A percentile compares a stretch with the other conserved stretches of the same genome.
Conservation (phyloP, 1,140 invertebrate genomes). For the Drosophila obscura region DNA sequence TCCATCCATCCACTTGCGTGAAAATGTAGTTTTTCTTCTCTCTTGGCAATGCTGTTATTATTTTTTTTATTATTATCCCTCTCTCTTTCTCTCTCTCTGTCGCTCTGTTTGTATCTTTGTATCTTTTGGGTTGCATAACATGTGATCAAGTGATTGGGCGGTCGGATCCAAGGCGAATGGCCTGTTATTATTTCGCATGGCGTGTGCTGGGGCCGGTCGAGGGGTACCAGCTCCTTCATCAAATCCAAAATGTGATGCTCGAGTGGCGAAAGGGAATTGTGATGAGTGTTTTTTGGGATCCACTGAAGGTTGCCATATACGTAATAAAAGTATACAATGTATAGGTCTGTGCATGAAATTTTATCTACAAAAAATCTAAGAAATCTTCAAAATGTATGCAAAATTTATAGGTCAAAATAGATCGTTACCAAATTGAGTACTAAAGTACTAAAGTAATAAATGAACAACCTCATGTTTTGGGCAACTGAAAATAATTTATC, state of each 20-base stretch:
- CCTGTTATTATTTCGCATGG: slow-evolving; percentile 48
- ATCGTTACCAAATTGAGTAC: too few relatives aligned
- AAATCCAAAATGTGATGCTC: slow-evolving; percentile 28
- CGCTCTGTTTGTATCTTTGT: slow-evolving; percentile 1
- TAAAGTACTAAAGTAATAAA: too few relatives aligned
- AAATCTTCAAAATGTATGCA: too few relatives aligned
- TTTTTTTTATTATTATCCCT: slow-evolving; percentile 31
- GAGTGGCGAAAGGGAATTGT: slow-evolving; percentile 45
- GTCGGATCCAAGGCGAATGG: slow-evolving; percentile 19
- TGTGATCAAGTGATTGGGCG: slow-evolving; percentile 54
- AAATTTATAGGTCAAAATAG: too few relatives aligned
- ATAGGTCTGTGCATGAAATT: too few relatives aligned
- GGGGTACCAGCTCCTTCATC: slow-evolving; percentile 50
- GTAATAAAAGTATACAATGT: too few relatives aligned
- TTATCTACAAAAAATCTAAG: too few relatives aligned
- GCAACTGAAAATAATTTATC: too few relatives aligned
- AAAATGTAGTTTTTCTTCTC: slow-evolving; percentile 65
- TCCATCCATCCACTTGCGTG: slow-evolving; percentile 54
- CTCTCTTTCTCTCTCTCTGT: slow-evolving; percentile 10
- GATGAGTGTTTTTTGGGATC: not conserved
- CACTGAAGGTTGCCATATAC: too few relatives aligned
- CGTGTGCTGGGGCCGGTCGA: slow-evolving; percentile 36
- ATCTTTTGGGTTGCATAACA: slow-evolving; percentile 50
- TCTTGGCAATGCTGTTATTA: slow-evolving; percentile 44
- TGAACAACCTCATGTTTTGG: too few relatives aligned